Evolutionary conservation across 2,113 vertebrate species (phyloP).

Genomic region (Oreotrochilus melanogaster): DNA sequence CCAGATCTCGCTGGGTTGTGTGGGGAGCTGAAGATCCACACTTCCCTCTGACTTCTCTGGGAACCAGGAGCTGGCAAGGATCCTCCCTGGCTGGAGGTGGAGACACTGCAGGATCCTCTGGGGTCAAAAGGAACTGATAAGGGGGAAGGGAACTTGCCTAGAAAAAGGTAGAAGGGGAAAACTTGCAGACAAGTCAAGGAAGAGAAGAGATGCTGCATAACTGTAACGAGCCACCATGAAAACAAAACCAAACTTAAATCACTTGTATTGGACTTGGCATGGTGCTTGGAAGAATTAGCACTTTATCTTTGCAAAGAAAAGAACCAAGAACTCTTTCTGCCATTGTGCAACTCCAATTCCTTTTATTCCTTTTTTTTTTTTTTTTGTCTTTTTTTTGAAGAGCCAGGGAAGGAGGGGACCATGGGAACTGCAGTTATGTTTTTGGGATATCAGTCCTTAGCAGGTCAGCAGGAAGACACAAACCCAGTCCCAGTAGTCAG

Average conservation of each 20-base stretch:
- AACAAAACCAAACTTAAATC: not conserved
- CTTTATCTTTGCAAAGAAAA: constrained; percentile 4
- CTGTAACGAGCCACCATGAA: not conserved
- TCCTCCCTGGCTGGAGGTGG: not conserved
- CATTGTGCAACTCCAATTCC: not conserved
- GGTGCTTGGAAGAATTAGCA: not conserved
- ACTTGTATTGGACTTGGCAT: not conserved
- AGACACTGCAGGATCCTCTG: fast-evolving
- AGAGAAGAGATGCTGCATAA: not conserved
- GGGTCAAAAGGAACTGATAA: not conserved
- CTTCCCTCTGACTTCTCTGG: not conserved
- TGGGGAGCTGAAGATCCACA: not conserved
- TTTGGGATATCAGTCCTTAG: not conserved
- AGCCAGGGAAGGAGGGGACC: not conserved
- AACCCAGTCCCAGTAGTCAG: not conserved
- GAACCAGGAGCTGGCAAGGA: not conserved
- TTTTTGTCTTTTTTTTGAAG: not conserved
- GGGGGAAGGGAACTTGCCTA: not conserved
- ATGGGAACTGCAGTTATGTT: not conserved
- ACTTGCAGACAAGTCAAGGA: not conserved
- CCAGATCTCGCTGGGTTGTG: not conserved
- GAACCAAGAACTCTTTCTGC: not conserved
- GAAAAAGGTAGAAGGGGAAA: not conserved
- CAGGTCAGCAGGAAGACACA: not conserved
- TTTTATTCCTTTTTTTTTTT: not conserved